Conservation (phyloP, 2,113 vertebrate genomes). For the Lepisosteus osseus region DNA sequence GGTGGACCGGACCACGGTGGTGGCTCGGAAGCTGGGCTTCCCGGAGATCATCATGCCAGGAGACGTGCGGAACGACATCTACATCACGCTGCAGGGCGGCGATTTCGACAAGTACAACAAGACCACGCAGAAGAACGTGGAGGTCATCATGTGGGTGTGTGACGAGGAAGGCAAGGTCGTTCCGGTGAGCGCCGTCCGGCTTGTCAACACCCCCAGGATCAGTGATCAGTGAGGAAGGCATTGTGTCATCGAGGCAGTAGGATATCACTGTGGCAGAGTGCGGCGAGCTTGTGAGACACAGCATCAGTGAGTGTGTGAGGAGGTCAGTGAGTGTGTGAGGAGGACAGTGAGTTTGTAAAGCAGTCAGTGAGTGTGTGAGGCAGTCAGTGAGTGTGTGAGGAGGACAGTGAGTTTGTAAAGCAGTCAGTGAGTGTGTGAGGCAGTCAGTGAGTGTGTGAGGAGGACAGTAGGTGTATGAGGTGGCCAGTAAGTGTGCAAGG, state of each 20-base stretch:
- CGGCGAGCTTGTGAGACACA: background rate
- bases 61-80: slow-evolving; percentile 96
- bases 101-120: slow-evolving; percentile 98
- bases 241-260: background rate
- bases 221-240: background rate
- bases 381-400: no score
- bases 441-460: no score
- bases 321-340: background rate
- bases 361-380: background rate
- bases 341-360: background rate
- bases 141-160: slow-evolving; percentile 95
- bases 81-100: slow-evolving; percentile 83
- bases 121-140: slow-evolving; percentile 94
- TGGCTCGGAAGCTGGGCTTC: slow-evolving; percentile 93
- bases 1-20: slow-evolving; percentile 91
- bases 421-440: no score
- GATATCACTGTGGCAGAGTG: background rate
- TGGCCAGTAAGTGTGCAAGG: no score
- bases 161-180: slow-evolving; percentile 87
- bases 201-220: slow-evolving; percentile 4
- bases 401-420: no score
- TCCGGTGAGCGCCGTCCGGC: slow-evolving; percentile 66
- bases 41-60: slow-evolving; percentile 99
- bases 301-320: background rate
- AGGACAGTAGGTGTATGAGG: no score